Base-by-base conservation (phyloP, 2,797 vertebrate genomes). In the Pangasius krempfi region DNA sequence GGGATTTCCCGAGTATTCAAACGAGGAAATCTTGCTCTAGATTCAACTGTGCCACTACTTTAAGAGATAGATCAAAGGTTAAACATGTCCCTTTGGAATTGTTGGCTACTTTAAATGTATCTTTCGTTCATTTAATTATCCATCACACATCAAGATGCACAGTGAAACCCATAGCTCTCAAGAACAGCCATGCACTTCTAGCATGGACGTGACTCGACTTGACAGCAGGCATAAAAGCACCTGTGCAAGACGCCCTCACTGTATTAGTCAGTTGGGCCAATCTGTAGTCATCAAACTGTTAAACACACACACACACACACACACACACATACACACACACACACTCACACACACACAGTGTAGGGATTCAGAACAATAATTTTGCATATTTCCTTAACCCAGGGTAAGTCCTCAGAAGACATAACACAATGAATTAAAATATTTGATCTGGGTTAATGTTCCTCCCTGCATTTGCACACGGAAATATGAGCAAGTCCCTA, bases 201-300 rank as follows among this genome's bases (percentile, higher is more conserved):
- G 88, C 78, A 47, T 87, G 72, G 90, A 91, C 86, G 84, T 93
- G 93, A 94, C 92, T 91, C 85, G 91, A 94, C 93, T 93, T 93
- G 93, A 93, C 91, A 93, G 90, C 86, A 93, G 89, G 90, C 58
- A 86, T 90, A 87, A 93, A 92, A 90, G 90, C 90, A 89, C 54
- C 72, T 87, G 87, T 52, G 64, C 73, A 89, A 86, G 86, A 91
- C 91, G 92, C 86, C 90, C 88, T 85, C 60, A 85, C 27, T n/a
- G 50, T 79, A 66, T 84, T 70, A 83, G 66, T 89, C 84, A 90
- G 56, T 54, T 20, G 44, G 52, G 62, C 75, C 50, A 62, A 64
- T 68, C 52, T 82, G 40, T 50, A 85, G 50, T 79, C 20, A 62
- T 85, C 81, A 85, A 81, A 85, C 66, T 14, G 47, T 30, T 56